Conservation (phyloP, 2,888 invertebrate species). For the Drosophila dives region DNA sequence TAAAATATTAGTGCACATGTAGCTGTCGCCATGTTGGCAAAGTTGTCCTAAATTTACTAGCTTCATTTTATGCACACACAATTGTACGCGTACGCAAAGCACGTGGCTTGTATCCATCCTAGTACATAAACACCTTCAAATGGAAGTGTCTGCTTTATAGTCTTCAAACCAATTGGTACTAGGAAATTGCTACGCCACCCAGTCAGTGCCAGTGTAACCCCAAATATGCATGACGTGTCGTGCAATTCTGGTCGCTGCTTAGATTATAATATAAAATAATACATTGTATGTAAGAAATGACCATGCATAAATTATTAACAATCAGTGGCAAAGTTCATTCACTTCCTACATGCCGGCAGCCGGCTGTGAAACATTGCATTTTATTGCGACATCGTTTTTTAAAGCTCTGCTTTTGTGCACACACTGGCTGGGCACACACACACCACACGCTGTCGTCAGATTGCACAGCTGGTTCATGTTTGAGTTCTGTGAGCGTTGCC, state of each 20-base stretch:
- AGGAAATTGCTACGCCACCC: slow-evolving; percentile 4
- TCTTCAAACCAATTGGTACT: neutral
- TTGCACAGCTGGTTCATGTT: slow-evolving; percentile 33
- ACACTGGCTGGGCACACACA: slow-evolving; percentile 22
- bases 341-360: slow-evolving; percentile 21
- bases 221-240: slow-evolving; percentile 45
- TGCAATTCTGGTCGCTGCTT: neutral
- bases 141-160: neutral
- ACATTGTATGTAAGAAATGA: slow-evolving; percentile 30
- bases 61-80: neutral
- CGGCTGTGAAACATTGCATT: slow-evolving; percentile 11
- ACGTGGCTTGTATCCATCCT: slow-evolving; percentile 21
- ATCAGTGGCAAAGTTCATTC: slow-evolving; percentile 58
- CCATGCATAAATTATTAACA: slow-evolving; percentile 39
- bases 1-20: slow-evolving; percentile 30
- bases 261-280: neutral
- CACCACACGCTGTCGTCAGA: slow-evolving; percentile 9
- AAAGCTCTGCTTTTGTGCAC: slow-evolving; percentile 1
- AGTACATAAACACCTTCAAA: neutral
- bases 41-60: slow-evolving; percentile 7
- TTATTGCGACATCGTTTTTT: slow-evolving; percentile 4
- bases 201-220: slow-evolving; percentile 41
- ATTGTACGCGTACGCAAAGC: slow-evolving; percentile 13
- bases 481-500: slow-evolving; percentile 14
- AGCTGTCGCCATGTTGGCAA: slow-evolving; percentile 76